Evolutionary conservation across 2,113 vertebrate genomes (phyloP), one percentile per base, ranked within the genome.

Genomic region (Pluvialis apricaria): DNA sequence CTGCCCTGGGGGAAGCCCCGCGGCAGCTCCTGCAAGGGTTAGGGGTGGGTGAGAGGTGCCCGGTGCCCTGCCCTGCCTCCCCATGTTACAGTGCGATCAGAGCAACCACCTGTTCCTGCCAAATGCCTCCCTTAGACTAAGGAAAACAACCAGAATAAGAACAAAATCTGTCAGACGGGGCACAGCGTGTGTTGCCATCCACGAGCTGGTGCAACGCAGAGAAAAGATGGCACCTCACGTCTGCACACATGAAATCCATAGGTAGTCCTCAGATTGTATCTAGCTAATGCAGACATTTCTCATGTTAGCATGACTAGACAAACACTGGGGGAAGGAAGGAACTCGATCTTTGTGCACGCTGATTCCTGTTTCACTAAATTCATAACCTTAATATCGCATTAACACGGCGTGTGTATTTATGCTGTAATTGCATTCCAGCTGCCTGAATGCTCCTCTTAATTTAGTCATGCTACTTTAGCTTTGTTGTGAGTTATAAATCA

Each of bases 401-500:
- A 91, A 64, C 71, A 54, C 22, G 5, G 62, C 3, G 2, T 45
- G 82, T 40, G 80, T 68, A 44, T 85, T 73, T 73, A 49, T 66
- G 75, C 68, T 54, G 51, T 93, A 86, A 96, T 79, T 91, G 79
- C 8, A 13, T 90, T 90, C 84, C 92, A 95, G 58, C 64, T 70
- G 75, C 73, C 81, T 78, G 73, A 91, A 92, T 26, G 68, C 40
- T 79, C 40, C 82, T 82, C 91, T 88, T 95, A 92, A 96, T 96
- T 93, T 70, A 76, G 79, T 91, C 87, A 73, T 26, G 75, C 86
- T 91, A 86, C 89, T 91, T 94, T 13, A 85, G 83, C 77, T 95
- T 91, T 65, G 73, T 60, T 91, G 86, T 78, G 83, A 91, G 77
- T 57, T 95, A 95, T 61, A 88, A 92, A 91, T 94, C 81, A 90